These are phyloP conservation scores for Gerris lacustris DNA, from an alignment of 2,888 invertebrate genomes.

Conservation along the genomic window DNA sequence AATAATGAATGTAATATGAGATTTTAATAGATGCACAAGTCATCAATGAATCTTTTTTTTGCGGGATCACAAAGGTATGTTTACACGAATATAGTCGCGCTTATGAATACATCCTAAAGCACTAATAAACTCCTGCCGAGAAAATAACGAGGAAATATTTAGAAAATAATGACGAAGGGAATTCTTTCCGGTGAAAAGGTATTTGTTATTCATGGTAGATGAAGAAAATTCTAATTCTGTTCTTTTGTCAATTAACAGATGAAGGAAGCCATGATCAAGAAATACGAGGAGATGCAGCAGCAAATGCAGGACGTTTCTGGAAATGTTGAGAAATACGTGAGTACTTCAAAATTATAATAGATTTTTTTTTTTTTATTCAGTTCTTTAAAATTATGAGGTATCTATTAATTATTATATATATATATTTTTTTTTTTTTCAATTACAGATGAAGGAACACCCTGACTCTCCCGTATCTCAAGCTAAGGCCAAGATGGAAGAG, in stretches of 20 bases:
- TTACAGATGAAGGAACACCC: neutral
- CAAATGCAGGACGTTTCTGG: neutral
- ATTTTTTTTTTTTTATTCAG: too few relatives aligned
- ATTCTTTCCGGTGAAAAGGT: too few relatives aligned
- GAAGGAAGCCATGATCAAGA: neutral
- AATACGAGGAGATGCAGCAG: neutral
- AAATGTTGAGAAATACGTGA: neutral
- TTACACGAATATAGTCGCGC: too few relatives aligned
- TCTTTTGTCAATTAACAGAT: neutral
- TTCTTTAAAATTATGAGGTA: too few relatives aligned
- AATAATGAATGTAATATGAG: too few relatives aligned
- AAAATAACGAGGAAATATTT: too few relatives aligned
- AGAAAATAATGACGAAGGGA: neutral
- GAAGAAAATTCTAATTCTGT: neutral
- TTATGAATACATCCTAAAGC: too few relatives aligned
- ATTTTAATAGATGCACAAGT: too few relatives aligned
- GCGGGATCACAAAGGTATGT: too few relatives aligned
- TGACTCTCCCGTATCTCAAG: neutral
- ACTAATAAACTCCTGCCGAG: too few relatives aligned
- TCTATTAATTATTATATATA: too few relatives aligned
- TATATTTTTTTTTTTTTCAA: neutral
- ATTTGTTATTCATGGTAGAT: neutral
- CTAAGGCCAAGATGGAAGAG: neutral
- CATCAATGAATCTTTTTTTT: too few relatives aligned
- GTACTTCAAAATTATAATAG: neutral